Conservation (phyloP, 2,888 invertebrate genomes). For the Ditula angustiorana region DNA sequence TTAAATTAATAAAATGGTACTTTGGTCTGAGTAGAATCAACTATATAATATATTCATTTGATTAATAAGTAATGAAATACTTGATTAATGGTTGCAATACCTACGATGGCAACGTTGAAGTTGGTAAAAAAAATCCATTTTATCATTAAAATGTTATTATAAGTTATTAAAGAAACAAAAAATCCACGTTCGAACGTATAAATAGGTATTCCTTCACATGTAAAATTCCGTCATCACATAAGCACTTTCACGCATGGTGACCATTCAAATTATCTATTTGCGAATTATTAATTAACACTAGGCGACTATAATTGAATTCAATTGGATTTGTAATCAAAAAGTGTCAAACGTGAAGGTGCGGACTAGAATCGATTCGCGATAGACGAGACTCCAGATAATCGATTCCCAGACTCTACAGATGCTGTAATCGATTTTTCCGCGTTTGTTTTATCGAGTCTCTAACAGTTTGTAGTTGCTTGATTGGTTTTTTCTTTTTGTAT, state of each 20-base stretch:
- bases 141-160: too few relatives aligned
- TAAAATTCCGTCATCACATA: neutral
- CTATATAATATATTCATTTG: too few relatives aligned
- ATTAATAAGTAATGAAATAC: too few relatives aligned
- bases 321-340: slow-evolving; percentile 38
- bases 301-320: slow-evolving; percentile 30
- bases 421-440: slow-evolving; percentile 66
- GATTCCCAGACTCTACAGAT: slow-evolving; percentile 69
- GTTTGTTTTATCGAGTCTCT: slow-evolving; percentile 27
- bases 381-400: slow-evolving; percentile 77
- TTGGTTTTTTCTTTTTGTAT: neutral
- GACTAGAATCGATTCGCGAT: slow-evolving; percentile 80
- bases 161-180: too few relatives aligned
- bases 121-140: too few relatives aligned
- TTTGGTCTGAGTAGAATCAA: too few relatives aligned
- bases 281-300: slow-evolving; percentile 29
- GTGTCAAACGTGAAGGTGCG: slow-evolving; percentile 70
- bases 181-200: too few relatives aligned
- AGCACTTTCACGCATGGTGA: neutral
- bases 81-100: too few relatives aligned
- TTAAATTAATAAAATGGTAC: too few relatives aligned
- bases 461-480: neutral
- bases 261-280: slow-evolving; percentile 13
- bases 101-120: too few relatives aligned
- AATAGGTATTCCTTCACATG: neutral